Base-by-base conservation (phyloP, 1,140 invertebrate genomes). In the Calosoma granatense region DNA sequence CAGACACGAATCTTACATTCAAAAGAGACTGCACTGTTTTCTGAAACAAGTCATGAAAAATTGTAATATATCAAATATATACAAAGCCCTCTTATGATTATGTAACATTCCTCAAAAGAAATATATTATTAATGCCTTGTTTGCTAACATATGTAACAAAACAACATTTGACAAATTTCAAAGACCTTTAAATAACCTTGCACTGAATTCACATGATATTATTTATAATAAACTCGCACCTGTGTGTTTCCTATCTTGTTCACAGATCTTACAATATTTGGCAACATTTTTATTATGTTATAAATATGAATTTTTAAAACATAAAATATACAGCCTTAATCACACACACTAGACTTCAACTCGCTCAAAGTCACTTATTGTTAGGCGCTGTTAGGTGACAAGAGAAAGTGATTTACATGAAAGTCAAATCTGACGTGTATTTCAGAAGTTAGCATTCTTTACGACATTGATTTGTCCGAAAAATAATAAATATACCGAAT, bases 1-100 rank as follows among this genome's bases (percentile, higher is more conserved):
- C 85, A 6, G 80, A 81, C 58, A 80, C 81, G 71, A 83, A 84
- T 60, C 76, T 80, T 62, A 17, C 15, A 17, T 17, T 47, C 4
- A 47, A 12, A 3, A 47, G 9, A 12, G 41, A 12, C 17, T 47
- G 9, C 4, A 47, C 9, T 11, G 41, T 47, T 47, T 47, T 47
- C 41, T 47, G 26, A 30, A 30, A 30, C 6, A 30, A 30, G n/a
- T n/a, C 26, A 36, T 36, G n/a, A 36, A 36, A 36, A 9, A 36
- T 36, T n/a, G n/a, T n/a, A n/a, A n/a, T n/a, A n/a, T 36, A 36
- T 9, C 26, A 6, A 36, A 36, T 36, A 36, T 36, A 36, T 9
- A 36, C 26, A 6, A 36, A n/a, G 6, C n/a, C n/a, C n/a, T 36
- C n/a, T 36, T 36, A 9, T 47, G 3, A 47, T 47, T 12, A 12